Evolutionary conservation across 2,888 invertebrate genomes (phyloP).

Genomic region (Zootermopsis nevadensis): DNA sequence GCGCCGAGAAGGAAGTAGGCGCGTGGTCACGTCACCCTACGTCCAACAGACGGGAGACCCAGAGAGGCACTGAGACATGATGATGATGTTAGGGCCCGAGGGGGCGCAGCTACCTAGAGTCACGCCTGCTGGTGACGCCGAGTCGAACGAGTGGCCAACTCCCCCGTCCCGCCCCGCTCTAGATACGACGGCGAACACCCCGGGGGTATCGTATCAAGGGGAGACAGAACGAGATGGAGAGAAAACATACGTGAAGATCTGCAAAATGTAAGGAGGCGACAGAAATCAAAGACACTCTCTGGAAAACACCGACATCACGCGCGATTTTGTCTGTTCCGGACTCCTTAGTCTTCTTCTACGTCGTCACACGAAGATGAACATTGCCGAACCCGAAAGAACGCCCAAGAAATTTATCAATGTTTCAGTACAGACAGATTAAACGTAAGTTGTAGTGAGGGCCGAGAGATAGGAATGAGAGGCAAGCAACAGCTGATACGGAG

Average conservation of each 20-base stretch:
- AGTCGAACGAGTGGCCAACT: not conserved
- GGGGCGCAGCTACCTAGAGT: slow-evolving; percentile 34
- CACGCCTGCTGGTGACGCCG: slow-evolving; percentile 24
- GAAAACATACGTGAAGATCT: slow-evolving; percentile 10
- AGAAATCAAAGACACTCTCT: not conserved
- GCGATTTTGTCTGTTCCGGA: no score
- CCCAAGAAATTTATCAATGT: no score
- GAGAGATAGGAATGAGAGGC: no score
- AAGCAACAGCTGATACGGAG: no score
- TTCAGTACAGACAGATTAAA: no score
- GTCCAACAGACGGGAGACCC: slow-evolving; percentile 35
- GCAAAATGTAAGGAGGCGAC: not conserved
- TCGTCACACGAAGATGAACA: no score
- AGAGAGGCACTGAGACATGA: slow-evolving; percentile 41
- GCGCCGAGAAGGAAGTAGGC: not conserved
- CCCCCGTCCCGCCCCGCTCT: slow-evolving; percentile 20
- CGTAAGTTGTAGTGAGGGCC: no score
- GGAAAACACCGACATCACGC: no score
- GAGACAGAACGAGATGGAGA: not conserved
- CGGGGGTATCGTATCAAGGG: slow-evolving; percentile 6
- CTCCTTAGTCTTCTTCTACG: no score
- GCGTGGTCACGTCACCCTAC: slow-evolving; percentile 15
- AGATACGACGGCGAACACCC: slow-evolving; percentile 27
- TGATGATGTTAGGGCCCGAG: slow-evolving; percentile 27
- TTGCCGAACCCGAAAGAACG: no score